Percentiles rank a stretch among this genome's conserved stretches.
Evolutionary conservation across 2,888 invertebrate species (phyloP).

Genomic region (Proisotoma minuta): DNA sequence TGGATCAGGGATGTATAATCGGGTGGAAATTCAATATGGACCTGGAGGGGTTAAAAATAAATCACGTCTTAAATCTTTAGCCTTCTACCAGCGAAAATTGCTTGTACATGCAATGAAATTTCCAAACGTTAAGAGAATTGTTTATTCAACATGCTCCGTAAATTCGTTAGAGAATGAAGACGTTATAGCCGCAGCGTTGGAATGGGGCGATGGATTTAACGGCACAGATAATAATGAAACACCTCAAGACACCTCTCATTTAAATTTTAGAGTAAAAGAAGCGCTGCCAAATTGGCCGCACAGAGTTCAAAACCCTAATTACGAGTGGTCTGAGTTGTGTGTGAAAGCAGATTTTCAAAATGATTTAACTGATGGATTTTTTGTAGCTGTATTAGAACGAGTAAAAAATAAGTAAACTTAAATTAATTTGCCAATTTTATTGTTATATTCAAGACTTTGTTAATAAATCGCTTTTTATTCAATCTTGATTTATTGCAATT

Average conservation of each 20-base stretch:
- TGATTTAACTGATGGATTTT: slow-evolving; percentile 89
- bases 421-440: too few species aligned
- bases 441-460: too few species aligned
- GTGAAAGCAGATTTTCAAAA: slow-evolving; percentile 69
- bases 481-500: too few species aligned
- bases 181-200: slow-evolving; percentile 20
- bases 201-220: slow-evolving; percentile 15
- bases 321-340: slow-evolving; percentile 66
- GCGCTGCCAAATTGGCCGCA: slow-evolving; percentile 47
- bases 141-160: slow-evolving; percentile 95
- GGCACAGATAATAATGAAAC: slow-evolving; percentile 7
- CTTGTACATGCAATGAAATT: slow-evolving; percentile 82
- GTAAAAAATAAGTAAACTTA: slow-evolving; percentile 23
- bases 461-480: too few species aligned
- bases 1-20: slow-evolving; percentile 71
- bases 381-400: slow-evolving; percentile 79
- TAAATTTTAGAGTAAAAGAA: slow-evolving; percentile 47
- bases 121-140: slow-evolving; percentile 75
- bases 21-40: slow-evolving; percentile 51
- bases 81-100: slow-evolving; percentile 70
- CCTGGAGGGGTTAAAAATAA: slow-evolving; percentile 49
- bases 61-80: slow-evolving; percentile 48
- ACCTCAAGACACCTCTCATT: background rate
- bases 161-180: slow-evolving; percentile 78
- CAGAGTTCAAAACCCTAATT: slow-evolving; percentile 51